Conservation (phyloP, 2,888 invertebrate species). For the Agriopis aurantiaria region DNA sequence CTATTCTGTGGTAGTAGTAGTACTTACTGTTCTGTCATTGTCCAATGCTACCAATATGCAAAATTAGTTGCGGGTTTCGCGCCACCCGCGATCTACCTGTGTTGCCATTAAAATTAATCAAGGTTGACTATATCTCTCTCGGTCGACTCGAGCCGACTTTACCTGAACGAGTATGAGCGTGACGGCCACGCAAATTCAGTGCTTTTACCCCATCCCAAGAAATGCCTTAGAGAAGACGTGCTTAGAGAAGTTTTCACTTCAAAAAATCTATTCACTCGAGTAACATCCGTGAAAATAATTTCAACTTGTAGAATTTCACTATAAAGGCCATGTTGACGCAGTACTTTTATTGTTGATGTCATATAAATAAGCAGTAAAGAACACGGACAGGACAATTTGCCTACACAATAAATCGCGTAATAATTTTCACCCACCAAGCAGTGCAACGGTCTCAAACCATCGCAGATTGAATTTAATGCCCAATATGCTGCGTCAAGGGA, state of each 20-base stretch:
- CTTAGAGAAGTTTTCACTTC: too few species aligned
- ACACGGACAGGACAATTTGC: slow-evolving; percentile 72
- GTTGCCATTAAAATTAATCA: neutral
- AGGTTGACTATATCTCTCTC: neutral
- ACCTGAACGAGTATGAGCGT: too few species aligned
- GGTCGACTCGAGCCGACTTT: too few species aligned
- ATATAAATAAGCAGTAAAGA: slow-evolving; percentile 46
- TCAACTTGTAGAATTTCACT: too few species aligned
- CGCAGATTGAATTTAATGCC: slow-evolving; percentile 73
- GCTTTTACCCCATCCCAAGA: too few species aligned
- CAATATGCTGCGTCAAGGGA: slow-evolving; percentile 68
- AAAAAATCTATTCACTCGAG: too few species aligned
- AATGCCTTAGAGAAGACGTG: too few species aligned
- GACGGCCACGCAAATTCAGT: too few species aligned
- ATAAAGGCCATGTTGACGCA: too few species aligned
- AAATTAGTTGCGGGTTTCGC: slow-evolving; percentile 32
- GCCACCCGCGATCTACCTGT: slow-evolving; percentile 33
- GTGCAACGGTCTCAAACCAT: slow-evolving; percentile 56
- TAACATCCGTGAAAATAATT: too few species aligned
- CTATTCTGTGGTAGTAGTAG: too few species aligned
- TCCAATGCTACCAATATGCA: slow-evolving; percentile 24
- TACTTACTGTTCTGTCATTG: slow-evolving; percentile 4
- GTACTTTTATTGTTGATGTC: slow-evolving; percentile 8
- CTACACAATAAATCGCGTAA: slow-evolving; percentile 68
- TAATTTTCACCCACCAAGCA: slow-evolving; percentile 64